Conservation (phyloP, 2,113 vertebrate genomes). For the Trachemys scripta region DNA sequence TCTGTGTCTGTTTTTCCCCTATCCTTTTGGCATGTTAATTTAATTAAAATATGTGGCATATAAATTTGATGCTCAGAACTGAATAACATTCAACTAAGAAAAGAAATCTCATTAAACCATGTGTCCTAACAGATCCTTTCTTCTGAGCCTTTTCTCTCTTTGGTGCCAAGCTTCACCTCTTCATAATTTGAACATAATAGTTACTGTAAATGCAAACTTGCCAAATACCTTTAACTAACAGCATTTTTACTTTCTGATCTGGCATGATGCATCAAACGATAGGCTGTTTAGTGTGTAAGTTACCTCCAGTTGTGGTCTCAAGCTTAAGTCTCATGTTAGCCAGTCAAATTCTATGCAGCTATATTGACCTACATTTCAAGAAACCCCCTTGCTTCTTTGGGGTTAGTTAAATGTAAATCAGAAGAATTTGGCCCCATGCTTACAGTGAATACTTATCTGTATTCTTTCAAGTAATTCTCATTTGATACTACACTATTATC, state of each 20-base stretch:
- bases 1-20: neutral
- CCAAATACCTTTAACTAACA: neutral
- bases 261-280: neutral
- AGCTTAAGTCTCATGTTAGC: neutral
- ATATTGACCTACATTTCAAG: neutral
- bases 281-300: neutral
- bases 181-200: conserved; percentile 15
- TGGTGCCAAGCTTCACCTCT: neutral
- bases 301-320: neutral
- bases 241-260: neutral
- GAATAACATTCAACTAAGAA: conserved; percentile 42
- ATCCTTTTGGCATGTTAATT: conserved; percentile 33
- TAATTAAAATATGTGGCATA: conserved; percentile 26
- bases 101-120: conserved; percentile 57
- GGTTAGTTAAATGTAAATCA: neutral
- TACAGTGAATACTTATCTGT: rapidly evolving
- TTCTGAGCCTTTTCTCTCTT: conserved; percentile 3
- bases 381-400: neutral
- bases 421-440: neutral
- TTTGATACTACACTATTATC: neutral
- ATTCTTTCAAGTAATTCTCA: neutral
- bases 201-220: neutral
- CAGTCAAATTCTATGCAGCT: neutral
- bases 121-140: conserved; percentile 40
- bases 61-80: neutral